Evolutionary conservation across 2,888 invertebrate genomes (phyloP).

Genomic region (Drosophila prolongata): DNA sequence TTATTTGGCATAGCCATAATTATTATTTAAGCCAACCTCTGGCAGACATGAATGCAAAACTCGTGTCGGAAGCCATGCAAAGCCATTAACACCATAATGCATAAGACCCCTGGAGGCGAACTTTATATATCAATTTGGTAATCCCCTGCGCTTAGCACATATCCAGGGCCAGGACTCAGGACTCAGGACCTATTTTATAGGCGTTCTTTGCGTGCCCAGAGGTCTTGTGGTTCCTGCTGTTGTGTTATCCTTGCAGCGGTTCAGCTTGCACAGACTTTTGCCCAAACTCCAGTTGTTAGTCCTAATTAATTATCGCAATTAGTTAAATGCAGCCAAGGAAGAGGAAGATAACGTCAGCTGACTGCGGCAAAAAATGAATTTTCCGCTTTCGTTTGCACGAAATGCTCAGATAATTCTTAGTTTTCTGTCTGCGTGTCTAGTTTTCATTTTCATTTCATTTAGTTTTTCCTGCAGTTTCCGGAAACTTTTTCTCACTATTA

Average conservation of each 20-base stretch:
- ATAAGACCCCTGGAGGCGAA: slow-evolving; percentile 41
- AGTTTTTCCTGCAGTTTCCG: slow-evolving; percentile 33
- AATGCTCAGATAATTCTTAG: slow-evolving; percentile 66
- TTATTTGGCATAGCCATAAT: background rate
- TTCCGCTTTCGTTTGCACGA: slow-evolving; percentile 71
- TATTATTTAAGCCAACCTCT: slow-evolving; percentile 8
- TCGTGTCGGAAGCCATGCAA: slow-evolving; percentile 22
- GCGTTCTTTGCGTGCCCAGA: slow-evolving; percentile 40
- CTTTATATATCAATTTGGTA: slow-evolving; percentile 54
- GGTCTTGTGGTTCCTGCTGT: slow-evolving; percentile 26
- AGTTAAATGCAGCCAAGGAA: slow-evolving; percentile 69
- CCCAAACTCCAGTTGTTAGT: slow-evolving; percentile 65
- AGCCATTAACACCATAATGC: slow-evolving; percentile 52
- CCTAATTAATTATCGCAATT: slow-evolving; percentile 77
- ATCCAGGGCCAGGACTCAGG: slow-evolving; percentile 1
- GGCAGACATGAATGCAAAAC: slow-evolving; percentile 9
- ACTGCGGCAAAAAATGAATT: slow-evolving; percentile 73
- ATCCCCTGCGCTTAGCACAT: slow-evolving; percentile 40
- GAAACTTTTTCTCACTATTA: slow-evolving; percentile 17
- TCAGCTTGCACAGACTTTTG: slow-evolving; percentile 19
- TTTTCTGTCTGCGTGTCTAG: slow-evolving; percentile 49
- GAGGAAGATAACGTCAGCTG: slow-evolving; percentile 65
- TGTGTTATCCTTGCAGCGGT: slow-evolving; percentile 39
- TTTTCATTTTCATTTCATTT: slow-evolving; percentile 48
- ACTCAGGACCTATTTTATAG: slow-evolving; percentile 23